These are phyloP conservation scores for Aplodontia rufa DNA, from an alignment of 2,113 vertebrate species.

Conservation along the genomic window DNA sequence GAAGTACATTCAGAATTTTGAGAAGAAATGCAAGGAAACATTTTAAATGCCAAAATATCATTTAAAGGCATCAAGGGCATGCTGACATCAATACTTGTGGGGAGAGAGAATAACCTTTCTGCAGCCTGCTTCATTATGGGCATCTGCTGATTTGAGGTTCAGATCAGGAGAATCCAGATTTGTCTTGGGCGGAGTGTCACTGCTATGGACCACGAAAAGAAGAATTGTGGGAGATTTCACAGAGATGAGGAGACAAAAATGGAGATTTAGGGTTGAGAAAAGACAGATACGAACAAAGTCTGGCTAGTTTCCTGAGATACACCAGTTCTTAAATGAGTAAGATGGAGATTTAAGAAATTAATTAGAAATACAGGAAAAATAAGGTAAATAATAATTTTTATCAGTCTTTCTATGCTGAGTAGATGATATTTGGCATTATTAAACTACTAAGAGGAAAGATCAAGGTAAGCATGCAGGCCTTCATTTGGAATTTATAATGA, in stretches of 20 bases:
- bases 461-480: not conserved
- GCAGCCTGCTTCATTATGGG: not conserved
- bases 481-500: not conserved
- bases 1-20: not conserved
- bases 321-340: not conserved
- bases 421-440: not conserved
- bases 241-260: not conserved
- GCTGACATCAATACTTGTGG: not conserved
- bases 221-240: not conserved
- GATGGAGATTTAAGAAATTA: not conserved
- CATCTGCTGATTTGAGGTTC: not conserved
- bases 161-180: not conserved
- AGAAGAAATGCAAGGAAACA: not conserved
- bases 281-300: not conserved
- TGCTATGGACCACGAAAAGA: not conserved
- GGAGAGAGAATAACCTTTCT: not conserved
- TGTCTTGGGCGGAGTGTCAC: not conserved
- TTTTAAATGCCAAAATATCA: not conserved
- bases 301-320: not conserved
- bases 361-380: not conserved
- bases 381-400: not conserved
- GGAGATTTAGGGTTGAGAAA: not conserved
- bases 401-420: not conserved
- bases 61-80: not conserved
- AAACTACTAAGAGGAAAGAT: not conserved